Conservation (phyloP, 2,888 invertebrate genomes). For the Tetramorium bicarinatum region DNA sequence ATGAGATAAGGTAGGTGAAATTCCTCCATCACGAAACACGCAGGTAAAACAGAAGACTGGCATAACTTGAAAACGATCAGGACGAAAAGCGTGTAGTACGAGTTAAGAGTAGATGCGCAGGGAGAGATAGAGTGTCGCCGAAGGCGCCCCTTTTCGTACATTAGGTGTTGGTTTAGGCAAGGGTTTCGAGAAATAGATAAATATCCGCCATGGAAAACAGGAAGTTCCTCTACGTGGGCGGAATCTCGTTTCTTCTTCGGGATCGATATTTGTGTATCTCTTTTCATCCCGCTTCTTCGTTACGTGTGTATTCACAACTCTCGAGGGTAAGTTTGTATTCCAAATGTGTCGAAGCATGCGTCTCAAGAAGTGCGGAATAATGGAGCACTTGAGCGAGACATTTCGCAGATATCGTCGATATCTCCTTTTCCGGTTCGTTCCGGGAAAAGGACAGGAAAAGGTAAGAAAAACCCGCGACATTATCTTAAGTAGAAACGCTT, state of each 20-base stretch:
- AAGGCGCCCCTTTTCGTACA: slow-evolving; percentile 77
- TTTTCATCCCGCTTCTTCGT: not conserved
- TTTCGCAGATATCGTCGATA: slow-evolving; percentile 63
- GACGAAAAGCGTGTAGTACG: slow-evolving; percentile 46
- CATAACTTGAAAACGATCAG: slow-evolving; percentile 23
- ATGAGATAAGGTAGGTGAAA: slow-evolving; percentile 69
- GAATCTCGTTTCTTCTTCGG: slow-evolving; percentile 69
- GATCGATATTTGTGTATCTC: slow-evolving; percentile 58
- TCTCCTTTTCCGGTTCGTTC: slow-evolving; percentile 28
- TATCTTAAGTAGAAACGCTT: slow-evolving; percentile 66
- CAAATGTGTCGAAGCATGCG: slow-evolving; percentile 59
- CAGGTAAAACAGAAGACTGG: slow-evolving; percentile 72
- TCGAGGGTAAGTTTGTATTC: slow-evolving; percentile 33
- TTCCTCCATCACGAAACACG: slow-evolving; percentile 60
- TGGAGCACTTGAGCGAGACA: slow-evolving; percentile 60
- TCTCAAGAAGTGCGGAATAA: slow-evolving; percentile 51
- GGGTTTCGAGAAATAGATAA: slow-evolving; percentile 82
- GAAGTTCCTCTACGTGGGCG: slow-evolving; percentile 80
- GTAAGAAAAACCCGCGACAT: slow-evolving; percentile 75
- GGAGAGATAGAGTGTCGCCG: slow-evolving; percentile 75
- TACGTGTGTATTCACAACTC: slow-evolving; percentile 27
- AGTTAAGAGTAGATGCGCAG: slow-evolving; percentile 74
- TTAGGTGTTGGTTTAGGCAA: slow-evolving; percentile 82
- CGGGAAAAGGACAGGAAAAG: slow-evolving; percentile 59
- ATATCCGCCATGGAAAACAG: slow-evolving; percentile 79